Base-by-base conservation (phyloP, 2,113 vertebrate species). In the Cavia porcellus region DNA sequence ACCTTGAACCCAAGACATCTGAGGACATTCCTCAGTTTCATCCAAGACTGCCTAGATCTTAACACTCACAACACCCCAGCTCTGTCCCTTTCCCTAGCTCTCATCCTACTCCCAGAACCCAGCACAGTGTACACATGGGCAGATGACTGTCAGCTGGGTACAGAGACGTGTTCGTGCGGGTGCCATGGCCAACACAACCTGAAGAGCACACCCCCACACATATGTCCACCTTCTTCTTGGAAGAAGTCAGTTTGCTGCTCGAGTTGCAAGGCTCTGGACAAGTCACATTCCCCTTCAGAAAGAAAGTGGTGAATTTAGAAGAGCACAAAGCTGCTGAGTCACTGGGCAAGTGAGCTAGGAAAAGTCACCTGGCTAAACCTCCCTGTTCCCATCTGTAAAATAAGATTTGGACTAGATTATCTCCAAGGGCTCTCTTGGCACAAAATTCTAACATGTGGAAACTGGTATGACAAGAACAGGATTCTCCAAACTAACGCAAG, bases 91-190 rank as follows among this genome's bases (percentile, higher is more conserved):
- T 28, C 52, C 61, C 24, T 1, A 64, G 22, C 5, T 47, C 32
- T 38, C 7, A 35, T 7, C 24, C 74, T 57, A 45, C 30, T 38
- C 19, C 32, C 15, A 52, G 50, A 13, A 28, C 47, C 9, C 30
- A 7, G 77, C 1, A 4, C 4, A 25, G 25, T 3, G 42, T 5
- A 32, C 13, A 3, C 24, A 6, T 14, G 42, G 12, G 22, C 59
- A 50, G n/a, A 7, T 25, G 59, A 22, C 1, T 45, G 70, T 22
- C 47, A 38, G 42, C 82, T 20, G 25, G 22, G 25, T 59, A 12
- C 38, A 72, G 42, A 79, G 30, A 17, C 0, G 0, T 32, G 30
- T 6, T 19, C 6, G 15, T 15, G 35, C 28, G 1, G 0, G 6
- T 10, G 22, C 64, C 45, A 72, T n/a, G 57, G 3, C 15, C 22